Evolutionary conservation across 2,113 vertebrate species (phyloP).

Genomic region (Pelmatolapia mariae): DNA sequence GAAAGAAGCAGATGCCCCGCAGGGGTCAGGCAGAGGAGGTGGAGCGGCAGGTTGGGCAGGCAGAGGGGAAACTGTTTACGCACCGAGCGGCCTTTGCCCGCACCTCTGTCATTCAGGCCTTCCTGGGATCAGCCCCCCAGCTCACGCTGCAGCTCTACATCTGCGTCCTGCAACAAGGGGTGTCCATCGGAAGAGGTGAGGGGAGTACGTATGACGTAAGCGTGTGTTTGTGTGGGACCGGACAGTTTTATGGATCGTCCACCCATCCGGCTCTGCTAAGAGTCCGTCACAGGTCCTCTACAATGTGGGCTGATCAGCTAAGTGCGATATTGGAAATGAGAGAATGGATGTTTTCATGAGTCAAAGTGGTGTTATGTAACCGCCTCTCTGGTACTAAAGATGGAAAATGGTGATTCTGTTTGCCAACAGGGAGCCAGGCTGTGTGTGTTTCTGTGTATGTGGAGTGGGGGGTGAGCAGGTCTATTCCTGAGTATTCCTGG

Average conservation of each 20-base stretch:
- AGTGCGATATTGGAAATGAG: conserved; percentile 29
- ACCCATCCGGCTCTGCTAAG: neutral
- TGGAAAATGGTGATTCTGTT: conserved; percentile 1
- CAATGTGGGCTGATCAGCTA: conserved; percentile 38
- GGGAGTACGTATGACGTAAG: neutral
- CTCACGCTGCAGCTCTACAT: conserved; percentile 96
- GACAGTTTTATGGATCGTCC: neutral
- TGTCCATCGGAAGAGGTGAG: conserved; percentile 86
- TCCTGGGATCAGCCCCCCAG: conserved; percentile 95
- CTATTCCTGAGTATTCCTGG: neutral
- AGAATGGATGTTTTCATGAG: conserved; percentile 41
- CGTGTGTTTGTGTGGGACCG: neutral
- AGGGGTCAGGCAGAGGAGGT: conserved; percentile 86
- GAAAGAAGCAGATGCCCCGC: conserved; percentile 89
- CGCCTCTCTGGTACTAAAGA: neutral
- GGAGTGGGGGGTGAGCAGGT: neutral
- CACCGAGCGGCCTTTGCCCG: conserved; percentile 93
- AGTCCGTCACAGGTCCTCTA: neutral
- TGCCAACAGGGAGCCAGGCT: neutral
- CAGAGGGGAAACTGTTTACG: conserved; percentile 88
- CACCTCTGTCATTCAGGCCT: conserved; percentile 94
- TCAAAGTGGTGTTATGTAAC: conserved; percentile 49
- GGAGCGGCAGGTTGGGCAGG: conserved; percentile 92
- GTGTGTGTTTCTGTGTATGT: neutral
- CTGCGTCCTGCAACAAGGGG: conserved; percentile 77